Conservation (phyloP, 2,113 vertebrate genomes). For the Paedocypris sp. region DNA sequence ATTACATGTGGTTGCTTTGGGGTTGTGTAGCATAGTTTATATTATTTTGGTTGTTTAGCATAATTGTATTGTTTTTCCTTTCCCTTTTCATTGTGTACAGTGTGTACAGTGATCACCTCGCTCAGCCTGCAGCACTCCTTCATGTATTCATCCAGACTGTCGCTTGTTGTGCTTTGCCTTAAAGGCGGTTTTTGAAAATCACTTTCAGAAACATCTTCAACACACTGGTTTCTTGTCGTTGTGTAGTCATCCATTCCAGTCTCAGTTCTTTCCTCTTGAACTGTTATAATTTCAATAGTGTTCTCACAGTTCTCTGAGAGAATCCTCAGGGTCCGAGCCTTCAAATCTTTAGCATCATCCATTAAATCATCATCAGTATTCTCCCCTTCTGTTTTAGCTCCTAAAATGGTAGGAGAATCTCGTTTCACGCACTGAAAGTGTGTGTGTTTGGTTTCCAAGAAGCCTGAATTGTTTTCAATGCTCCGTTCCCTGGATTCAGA, state of each 20-base stretch:
- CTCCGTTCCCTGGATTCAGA: slow-evolving; percentile 45
- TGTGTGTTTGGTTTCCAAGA: slow-evolving; percentile 32
- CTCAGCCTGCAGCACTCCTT: slow-evolving; percentile 76
- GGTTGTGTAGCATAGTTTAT: too few relatives aligned
- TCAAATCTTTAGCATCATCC: slow-evolving; percentile 13
- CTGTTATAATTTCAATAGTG: slow-evolving; percentile 13
- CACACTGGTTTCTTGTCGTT: slow-evolving; percentile 28
- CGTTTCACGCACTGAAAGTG: slow-evolving; percentile 6
- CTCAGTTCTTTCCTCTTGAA: slow-evolving; percentile 15
- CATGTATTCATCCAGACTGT: slow-evolving; percentile 78
- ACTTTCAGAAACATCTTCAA: slow-evolving; percentile 38
- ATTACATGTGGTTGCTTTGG: too few relatives aligned
- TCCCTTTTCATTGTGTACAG: too few relatives aligned
- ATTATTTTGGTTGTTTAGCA: too few relatives aligned
- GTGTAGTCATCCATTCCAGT: slow-evolving; percentile 35
- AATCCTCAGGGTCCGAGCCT: slow-evolving; percentile 20
- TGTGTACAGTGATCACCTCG: slow-evolving; percentile 71
- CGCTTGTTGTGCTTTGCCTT: slow-evolving; percentile 58
- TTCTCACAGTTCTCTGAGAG: slow-evolving; percentile 20
- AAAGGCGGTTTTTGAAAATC: slow-evolving; percentile 44
- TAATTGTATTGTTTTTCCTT: too few relatives aligned
- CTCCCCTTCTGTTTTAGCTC: slow-evolving; percentile 19
- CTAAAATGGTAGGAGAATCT: slow-evolving; percentile 4
- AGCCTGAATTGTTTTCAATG: slow-evolving; percentile 42
- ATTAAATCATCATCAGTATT: slow-evolving; percentile 8